A percentile compares a stretch with the other conserved stretches of the same genome.
Conservation (phyloP, 2,113 vertebrate genomes). For the Podiceps cristatus region DNA sequence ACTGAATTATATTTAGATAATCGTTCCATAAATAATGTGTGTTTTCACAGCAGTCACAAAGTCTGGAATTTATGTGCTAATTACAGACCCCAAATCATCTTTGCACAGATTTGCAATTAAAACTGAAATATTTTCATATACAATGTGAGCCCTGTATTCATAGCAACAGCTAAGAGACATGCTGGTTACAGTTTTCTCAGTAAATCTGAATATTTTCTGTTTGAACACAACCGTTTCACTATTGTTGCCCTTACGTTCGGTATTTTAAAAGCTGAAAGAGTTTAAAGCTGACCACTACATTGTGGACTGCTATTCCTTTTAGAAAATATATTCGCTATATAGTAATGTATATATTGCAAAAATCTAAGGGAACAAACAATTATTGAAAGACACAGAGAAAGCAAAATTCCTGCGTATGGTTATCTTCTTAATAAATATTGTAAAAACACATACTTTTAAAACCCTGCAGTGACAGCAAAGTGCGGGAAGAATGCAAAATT, state of each 20-base stretch:
- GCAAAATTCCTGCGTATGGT: background rate
- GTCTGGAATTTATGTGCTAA: slow-evolving; percentile 73
- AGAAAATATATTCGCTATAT: background rate
- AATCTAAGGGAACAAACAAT: slow-evolving; percentile 8
- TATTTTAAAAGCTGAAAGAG: slow-evolving; percentile 58
- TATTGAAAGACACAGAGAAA: slow-evolving; percentile 24
- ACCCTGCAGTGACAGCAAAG: slow-evolving; percentile 55
- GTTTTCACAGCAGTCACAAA: slow-evolving; percentile 71
- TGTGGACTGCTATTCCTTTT: background rate
- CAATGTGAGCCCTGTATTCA: slow-evolving; percentile 66
- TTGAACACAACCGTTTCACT: slow-evolving; percentile 61
- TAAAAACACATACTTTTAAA: slow-evolving; percentile 62
- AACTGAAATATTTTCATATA: slow-evolving; percentile 77
- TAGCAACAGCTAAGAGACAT: slow-evolving; percentile 64
- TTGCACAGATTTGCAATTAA: slow-evolving; percentile 73
- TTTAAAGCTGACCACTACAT: background rate
- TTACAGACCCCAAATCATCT: slow-evolving; percentile 75
- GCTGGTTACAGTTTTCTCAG: slow-evolving; percentile 56
- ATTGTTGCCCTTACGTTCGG: slow-evolving; percentile 26
- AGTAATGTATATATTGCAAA: background rate
- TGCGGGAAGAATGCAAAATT: slow-evolving; percentile 71
- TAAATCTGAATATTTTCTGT: slow-evolving; percentile 69
- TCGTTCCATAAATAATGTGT: slow-evolving; percentile 74
- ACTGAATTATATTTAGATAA: slow-evolving; percentile 74
- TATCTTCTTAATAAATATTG: slow-evolving; percentile 61